phyloP scores from a whole-genome alignment of 2,113 vertebrate species.

The Hippocampus mohnikei region DNA sequence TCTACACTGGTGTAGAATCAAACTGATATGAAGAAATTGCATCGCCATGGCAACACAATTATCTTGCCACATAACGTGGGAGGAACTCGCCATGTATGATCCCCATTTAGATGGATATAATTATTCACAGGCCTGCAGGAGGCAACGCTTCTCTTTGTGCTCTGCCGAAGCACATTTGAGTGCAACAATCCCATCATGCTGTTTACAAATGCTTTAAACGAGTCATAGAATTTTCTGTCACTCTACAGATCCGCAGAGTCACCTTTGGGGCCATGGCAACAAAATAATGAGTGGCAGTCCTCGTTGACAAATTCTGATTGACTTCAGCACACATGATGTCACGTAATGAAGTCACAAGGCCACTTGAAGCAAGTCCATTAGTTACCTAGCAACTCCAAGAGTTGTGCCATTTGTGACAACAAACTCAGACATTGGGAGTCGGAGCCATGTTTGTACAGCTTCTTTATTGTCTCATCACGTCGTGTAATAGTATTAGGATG shows the following conservation, averaged over 20 bases:
- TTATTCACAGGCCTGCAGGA: conserved; percentile 50
- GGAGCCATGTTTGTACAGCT: conserved; percentile 31
- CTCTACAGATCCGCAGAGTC: not conserved
- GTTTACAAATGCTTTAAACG: not conserved
- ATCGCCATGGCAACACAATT: conserved; percentile 76
- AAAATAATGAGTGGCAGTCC: not conserved
- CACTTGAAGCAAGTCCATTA: conserved; percentile 41
- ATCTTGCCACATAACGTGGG: conserved; percentile 63
- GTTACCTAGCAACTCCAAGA: conserved; percentile 61
- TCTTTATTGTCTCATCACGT: conserved; percentile 29
- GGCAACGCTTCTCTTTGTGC: conserved; percentile 24
- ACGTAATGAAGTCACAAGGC: conserved; percentile 23
- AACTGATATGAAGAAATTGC: conserved; percentile 61
- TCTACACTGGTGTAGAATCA: conserved; percentile 39
- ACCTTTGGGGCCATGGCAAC: not conserved
- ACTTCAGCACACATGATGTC: conserved; percentile 9
- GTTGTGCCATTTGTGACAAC: conserved; percentile 18
- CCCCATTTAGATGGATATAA: conserved; percentile 58
- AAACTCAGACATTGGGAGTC: conserved; percentile 14
- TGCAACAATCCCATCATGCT: not conserved
- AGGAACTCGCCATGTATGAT: conserved; percentile 65
- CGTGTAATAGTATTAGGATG: conserved; percentile 29
- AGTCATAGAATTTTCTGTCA: not conserved
- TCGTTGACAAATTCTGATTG: not conserved
- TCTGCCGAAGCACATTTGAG: not conserved